These are phyloP conservation scores for Akabosia matsudoensis DNA, from an alignment of 1,140 invertebrate genomes.

Conservation along the genomic window DNA sequence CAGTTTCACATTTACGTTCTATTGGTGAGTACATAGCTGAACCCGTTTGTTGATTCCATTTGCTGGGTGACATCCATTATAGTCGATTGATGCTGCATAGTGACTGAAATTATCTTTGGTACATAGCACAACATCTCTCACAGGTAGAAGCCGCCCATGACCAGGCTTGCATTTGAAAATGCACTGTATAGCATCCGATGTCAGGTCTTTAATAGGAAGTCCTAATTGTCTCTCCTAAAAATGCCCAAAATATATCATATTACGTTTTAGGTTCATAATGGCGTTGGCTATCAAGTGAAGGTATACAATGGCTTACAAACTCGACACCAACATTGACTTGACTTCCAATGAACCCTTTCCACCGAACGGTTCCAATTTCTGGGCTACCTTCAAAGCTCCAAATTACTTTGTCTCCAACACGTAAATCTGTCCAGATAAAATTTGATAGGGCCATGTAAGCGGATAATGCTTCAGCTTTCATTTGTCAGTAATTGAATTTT, in stretches of 20 bases:
- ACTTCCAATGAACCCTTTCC: conserved; percentile 34
- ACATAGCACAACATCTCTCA: conserved; percentile 17
- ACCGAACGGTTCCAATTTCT: conserved; percentile 27
- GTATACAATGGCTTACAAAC: conserved; percentile 25
- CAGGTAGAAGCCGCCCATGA: conserved; percentile 29
- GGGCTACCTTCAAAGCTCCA: conserved; percentile 27
- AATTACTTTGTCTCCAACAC: conserved; percentile 30
- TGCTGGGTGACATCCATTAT: not conserved
- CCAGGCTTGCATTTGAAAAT: conserved; percentile 28
- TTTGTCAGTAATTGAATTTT: not conserved
- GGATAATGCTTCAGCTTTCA: not conserved
- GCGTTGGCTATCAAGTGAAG: not conserved
- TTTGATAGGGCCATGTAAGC: too few species aligned
- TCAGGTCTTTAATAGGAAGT: conserved; percentile 26
- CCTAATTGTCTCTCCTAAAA: conserved; percentile 30
- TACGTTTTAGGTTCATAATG: not conserved
- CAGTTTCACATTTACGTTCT: not conserved
- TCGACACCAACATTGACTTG: conserved; percentile 29
- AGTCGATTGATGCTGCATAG: not conserved
- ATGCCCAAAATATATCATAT: not conserved
- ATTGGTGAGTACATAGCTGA: conserved; percentile 2
- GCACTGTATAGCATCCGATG: conserved; percentile 30
- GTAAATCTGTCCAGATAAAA: not conserved
- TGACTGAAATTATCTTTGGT: not conserved
- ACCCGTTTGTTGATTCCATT: not conserved